These are phyloP conservation scores for Nanger granti DNA, from an alignment of 2,113 vertebrate genomes.

Conservation along the genomic window DNA sequence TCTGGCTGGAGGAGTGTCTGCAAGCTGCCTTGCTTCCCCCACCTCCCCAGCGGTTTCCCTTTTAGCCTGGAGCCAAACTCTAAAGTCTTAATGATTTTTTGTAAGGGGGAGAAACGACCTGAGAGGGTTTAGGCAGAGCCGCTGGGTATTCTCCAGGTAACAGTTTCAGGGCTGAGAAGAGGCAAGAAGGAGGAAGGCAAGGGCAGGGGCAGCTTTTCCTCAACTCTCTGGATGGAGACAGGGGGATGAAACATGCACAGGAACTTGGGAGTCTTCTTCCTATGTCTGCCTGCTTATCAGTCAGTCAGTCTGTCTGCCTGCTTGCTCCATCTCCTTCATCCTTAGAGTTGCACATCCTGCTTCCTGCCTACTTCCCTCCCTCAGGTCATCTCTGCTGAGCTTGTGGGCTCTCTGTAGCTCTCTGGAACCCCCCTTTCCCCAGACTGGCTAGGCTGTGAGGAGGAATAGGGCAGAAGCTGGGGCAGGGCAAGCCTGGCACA, in stretches of 20 bases:
- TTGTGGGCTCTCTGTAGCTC: background rate
- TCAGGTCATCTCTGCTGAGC: background rate
- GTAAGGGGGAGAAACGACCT: background rate
- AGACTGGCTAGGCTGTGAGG: background rate
- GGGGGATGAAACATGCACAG: background rate
- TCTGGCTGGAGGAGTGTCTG: background rate
- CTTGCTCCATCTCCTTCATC: background rate
- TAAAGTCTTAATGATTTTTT: constrained; percentile 25
- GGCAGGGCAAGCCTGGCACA: background rate
- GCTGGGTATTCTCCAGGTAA: background rate
- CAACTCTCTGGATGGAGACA: background rate
- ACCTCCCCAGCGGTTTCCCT: background rate
- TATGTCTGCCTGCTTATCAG: background rate
- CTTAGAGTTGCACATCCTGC: background rate
- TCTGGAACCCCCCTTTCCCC: background rate
- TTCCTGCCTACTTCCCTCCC: background rate
- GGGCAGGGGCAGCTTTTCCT: background rate
- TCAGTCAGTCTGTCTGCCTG: background rate
- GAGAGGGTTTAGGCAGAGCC: background rate
- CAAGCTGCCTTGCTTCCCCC: background rate
- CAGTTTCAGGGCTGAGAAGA: constrained; percentile 10
- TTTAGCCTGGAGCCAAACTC: constrained; percentile 17
- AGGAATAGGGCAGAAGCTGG: background rate
- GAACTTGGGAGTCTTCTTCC: background rate
- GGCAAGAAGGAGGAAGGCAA: background rate